Conservation (phyloP, 2,888 invertebrate genomes). For the Himalopsyche kuldschensis region DNA sequence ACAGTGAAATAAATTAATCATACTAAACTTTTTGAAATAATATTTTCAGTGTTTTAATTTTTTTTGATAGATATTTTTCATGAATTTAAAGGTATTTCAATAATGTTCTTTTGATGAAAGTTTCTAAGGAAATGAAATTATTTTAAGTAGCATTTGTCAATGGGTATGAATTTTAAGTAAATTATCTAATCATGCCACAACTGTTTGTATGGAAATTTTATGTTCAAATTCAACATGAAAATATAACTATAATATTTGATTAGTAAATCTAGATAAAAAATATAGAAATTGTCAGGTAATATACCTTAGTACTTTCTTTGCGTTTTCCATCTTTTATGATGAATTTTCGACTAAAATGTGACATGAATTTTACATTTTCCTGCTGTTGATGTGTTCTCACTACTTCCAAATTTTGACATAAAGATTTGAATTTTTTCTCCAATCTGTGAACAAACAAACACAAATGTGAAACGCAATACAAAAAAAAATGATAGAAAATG, state of each 20-base stretch:
- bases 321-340: conserved; percentile 88
- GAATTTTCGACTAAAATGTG: conserved; percentile 92
- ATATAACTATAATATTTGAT: neutral
- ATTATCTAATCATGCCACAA: too few species aligned
- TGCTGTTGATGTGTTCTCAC: conserved; percentile 97
- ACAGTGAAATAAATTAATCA: too few species aligned
- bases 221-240: neutral
- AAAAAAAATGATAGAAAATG: neutral
- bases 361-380: conserved; percentile 97
- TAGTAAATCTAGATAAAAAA: neutral
- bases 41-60: neutral
- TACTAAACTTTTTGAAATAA: neutral
- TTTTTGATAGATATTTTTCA: too few species aligned
- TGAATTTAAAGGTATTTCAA: neutral
- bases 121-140: neutral
- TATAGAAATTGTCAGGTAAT: conserved; percentile 9
- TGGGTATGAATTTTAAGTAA: too few species aligned
- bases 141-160: neutral
- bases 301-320: conserved; percentile 57
- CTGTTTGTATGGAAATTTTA: too few species aligned
- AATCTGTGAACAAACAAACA: conserved; percentile 54
- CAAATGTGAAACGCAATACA: neutral
- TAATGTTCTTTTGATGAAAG: neutral
- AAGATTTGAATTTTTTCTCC: conserved; percentile 86
- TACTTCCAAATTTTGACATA: conserved; percentile 90